A percentile compares a stretch with the other conserved stretches of the same genome.
phyloP scores from a whole-genome alignment of 2,888 invertebrate genomes.

The Patella ulyssiponensis region DNA sequence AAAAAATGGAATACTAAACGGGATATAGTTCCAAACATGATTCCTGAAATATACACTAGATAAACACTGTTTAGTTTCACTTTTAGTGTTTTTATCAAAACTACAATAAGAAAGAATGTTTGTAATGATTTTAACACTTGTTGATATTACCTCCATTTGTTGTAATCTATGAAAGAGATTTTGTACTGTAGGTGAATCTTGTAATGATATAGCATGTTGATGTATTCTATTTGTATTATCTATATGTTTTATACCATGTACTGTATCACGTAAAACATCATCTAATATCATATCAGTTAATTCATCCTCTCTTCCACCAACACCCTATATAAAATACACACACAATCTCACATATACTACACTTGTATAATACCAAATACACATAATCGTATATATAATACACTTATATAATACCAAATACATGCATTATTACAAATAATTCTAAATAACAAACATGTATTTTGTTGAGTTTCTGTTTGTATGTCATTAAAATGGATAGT shows the following conservation, averaged over 20 bases:
- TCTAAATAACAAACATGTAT: too few species aligned
- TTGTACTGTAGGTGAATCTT: constrained; percentile 59
- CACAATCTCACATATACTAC: constrained; percentile 26
- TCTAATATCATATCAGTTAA: constrained; percentile 57
- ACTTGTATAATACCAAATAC: neutral
- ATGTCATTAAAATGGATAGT: too few species aligned
- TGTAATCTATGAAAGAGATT: constrained; percentile 59
- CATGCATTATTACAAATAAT: too few species aligned
- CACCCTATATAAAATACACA: constrained; percentile 12
- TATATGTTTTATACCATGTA: constrained; percentile 47
- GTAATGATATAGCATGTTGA: constrained; percentile 49
- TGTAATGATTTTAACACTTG: too few species aligned
- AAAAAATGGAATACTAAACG: neutral
- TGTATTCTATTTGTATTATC: constrained; percentile 42
- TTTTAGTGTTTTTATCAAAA: too few species aligned
- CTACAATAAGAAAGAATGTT: too few species aligned
- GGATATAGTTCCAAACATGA: too few species aligned
- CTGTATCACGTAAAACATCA: constrained; percentile 59
- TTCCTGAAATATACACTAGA: too few species aligned
- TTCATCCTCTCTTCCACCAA: constrained; percentile 50
- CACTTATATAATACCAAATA: neutral
- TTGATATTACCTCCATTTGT: constrained; percentile 28
- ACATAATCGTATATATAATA: neutral
- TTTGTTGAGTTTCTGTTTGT: too few species aligned
- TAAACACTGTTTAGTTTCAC: too few species aligned